Conservation (phyloP, 1,140 invertebrate genomes). For the Pollicipes pollicipes region DNA sequence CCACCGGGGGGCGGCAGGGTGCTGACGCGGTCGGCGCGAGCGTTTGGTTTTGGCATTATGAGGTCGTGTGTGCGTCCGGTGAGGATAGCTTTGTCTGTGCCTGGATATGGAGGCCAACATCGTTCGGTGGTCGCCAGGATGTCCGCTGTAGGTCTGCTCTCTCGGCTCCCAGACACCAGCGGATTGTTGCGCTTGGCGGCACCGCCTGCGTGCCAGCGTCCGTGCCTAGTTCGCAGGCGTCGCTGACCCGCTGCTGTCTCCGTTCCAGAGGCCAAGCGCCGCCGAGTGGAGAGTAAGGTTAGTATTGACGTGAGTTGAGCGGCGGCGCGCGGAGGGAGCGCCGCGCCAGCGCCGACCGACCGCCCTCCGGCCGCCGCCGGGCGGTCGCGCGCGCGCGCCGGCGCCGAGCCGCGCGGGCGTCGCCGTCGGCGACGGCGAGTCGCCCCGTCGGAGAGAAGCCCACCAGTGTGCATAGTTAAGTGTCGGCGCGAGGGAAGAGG, state of each 20-base stretch:
- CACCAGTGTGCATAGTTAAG: too few species aligned
- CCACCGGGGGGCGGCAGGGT: not conserved
- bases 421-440: not conserved
- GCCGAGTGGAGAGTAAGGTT: not conserved
- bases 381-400: not conserved
- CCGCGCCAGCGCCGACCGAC: too few species aligned
- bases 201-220: too few species aligned
- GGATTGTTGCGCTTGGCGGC: not conserved
- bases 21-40: not conserved
- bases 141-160: too few species aligned
- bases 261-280: not conserved
- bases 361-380: too few species aligned
- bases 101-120: too few species aligned
- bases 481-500: not conserved
- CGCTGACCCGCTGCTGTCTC: not conserved
- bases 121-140: too few species aligned
- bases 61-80: not conserved
- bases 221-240: too few species aligned
- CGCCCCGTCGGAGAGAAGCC: not conserved
- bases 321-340: too few species aligned
- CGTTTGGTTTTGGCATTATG: not conserved
- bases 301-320: not conserved
- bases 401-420: too few species aligned
- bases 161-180: too few species aligned
- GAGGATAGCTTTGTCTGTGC: too few species aligned